Base-by-base conservation (phyloP, 2,113 vertebrate genomes). In the Platichthys flesus region DNA sequence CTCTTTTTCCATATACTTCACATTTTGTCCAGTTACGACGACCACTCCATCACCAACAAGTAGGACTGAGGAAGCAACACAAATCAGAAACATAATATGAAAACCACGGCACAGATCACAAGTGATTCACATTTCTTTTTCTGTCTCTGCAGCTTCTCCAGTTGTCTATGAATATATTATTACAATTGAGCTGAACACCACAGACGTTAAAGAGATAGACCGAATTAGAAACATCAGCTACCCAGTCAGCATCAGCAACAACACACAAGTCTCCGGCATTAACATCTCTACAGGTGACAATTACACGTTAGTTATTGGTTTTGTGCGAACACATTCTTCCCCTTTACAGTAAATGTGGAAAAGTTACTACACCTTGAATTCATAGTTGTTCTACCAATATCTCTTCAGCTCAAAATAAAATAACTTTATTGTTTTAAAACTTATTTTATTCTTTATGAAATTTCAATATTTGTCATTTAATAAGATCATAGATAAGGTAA, bases 91-190 rank as follows among this genome's bases (percentile, higher is more conserved):
- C 31, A 37, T n/a, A 18, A 61, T 9, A 61, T 62, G 10, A 15
- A 57, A 26, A 61, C 18, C 31, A 42, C 40, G 12, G 37, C 4
- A 37, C 28, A 40, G 9, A n/a, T n/a, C 59, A 62, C 20, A 40
- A 35, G 5, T 21, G 35, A 40, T 40, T 37, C 35, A 37, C 4
- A 9, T 62, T 21, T 10, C 31, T 12, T 21, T 55, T 55, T 64
- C 4, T 61, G 21, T 54, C 47, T 56, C 47, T 68, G 15, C 77
- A 79, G 70, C 47, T 59, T 10, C 70, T 21, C 40, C 61, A 15
- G 24, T 52, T 66, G 18, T 58, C 18, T n/a, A 60, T 74, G 66
- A 71, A 28, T 81, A 75, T 65, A 9, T 61, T 10, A 42, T 42
- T 3, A 31, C 28, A 31, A 31, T 35, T 35, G 35, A 35, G 35